Conservation (phyloP, 1,140 invertebrate genomes). For the Drosophila prosaltans region DNA sequence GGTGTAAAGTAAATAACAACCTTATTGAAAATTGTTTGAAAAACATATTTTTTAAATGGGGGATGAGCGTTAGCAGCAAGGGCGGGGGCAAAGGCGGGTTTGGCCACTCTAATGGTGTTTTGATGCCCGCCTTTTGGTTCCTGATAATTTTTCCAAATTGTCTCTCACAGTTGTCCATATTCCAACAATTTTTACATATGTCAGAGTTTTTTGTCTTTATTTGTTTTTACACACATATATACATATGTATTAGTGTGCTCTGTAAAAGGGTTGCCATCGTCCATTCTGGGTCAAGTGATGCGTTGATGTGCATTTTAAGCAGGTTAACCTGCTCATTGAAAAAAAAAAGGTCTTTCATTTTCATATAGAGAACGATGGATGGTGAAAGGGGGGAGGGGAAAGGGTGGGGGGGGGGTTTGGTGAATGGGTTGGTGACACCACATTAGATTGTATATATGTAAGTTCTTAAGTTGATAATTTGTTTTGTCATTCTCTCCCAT, state of each 20-base stretch:
- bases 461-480: no score
- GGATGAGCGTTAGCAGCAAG: neutral
- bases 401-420: neutral
- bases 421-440: neutral
- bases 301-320: slow-evolving; percentile 79
- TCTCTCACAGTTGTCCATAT: neutral
- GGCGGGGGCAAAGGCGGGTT: neutral
- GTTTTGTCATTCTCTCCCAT: no score
- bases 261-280: slow-evolving; percentile 1
- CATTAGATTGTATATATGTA: neutral
- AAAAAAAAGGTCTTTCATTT: slow-evolving; percentile 7
- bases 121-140: slow-evolving; percentile 44
- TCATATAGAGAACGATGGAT: neutral
- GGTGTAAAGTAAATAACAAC: slow-evolving; percentile 75
- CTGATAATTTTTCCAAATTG: slow-evolving; percentile 13
- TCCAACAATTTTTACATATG: slow-evolving; percentile 61
- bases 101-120: slow-evolving; percentile 48
- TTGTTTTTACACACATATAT: no score
- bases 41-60: slow-evolving; percentile 21
- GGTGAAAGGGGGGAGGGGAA: neutral
- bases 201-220: neutral
- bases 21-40: slow-evolving; percentile 64
- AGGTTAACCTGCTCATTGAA: slow-evolving; percentile 61
- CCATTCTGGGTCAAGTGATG: slow-evolving; percentile 56
- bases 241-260: neutral